Percentiles rank a stretch among this genome's conserved stretches.
phyloP scores from a whole-genome alignment of 2,113 vertebrate species.

The Prietella phreatophila region DNA sequence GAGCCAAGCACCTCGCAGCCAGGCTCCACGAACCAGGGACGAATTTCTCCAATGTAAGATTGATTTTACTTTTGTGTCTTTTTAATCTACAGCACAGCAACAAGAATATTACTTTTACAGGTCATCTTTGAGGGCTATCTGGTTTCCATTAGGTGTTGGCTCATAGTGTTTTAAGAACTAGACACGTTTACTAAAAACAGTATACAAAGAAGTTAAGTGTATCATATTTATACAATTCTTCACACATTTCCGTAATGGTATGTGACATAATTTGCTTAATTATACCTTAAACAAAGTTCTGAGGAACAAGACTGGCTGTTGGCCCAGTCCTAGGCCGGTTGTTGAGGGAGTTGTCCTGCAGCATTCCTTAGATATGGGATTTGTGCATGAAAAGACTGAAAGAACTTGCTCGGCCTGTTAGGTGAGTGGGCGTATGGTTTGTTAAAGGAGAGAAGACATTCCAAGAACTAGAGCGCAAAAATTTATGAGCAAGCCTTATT shows the following conservation, averaged over 20 bases:
- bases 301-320: constrained; percentile 33
- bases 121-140: not conserved
- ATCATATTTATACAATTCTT: not conserved
- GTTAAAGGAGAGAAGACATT: constrained; percentile 31
- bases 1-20: constrained; percentile 52
- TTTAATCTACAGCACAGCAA: not conserved
- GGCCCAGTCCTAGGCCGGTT: constrained; percentile 18
- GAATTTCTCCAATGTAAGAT: constrained; percentile 77
- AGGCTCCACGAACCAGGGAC: constrained; percentile 67
- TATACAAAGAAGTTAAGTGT: not conserved
- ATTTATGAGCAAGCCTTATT: not conserved
- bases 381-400: constrained; percentile 31
- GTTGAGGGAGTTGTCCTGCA: constrained; percentile 49
- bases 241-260: not conserved
- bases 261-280: constrained; percentile 25
- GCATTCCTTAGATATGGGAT: constrained; percentile 56
- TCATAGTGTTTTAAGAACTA: not conserved
- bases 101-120: not conserved
- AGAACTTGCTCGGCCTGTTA: constrained; percentile 39
- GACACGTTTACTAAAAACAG: not conserved
- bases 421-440: constrained; percentile 46
- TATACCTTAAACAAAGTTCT: constrained; percentile 41
- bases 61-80: not conserved
- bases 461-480: constrained; percentile 13
- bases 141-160: not conserved